These are phyloP conservation scores for Emmelina monodactyla DNA, from an alignment of 2,888 invertebrate genomes.

Conservation along the genomic window DNA sequence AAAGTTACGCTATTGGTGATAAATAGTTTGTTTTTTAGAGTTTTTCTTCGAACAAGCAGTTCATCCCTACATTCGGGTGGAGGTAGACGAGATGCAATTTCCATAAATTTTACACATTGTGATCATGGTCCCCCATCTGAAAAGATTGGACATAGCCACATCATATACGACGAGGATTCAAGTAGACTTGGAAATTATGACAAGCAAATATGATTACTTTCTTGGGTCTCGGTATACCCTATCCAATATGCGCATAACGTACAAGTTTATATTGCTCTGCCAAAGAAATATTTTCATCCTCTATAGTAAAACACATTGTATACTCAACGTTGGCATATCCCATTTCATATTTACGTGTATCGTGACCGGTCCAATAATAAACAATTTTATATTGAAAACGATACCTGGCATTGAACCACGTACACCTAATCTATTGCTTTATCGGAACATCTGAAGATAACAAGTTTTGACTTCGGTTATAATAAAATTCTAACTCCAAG, in stretches of 20 bases:
- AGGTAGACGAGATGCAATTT: slow-evolving; percentile 61
- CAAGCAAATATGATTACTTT: neutral
- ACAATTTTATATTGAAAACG: too few relatives aligned
- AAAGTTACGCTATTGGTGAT: too few relatives aligned
- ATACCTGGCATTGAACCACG: too few relatives aligned
- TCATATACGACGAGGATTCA: slow-evolving; percentile 20
- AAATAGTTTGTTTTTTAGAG: slow-evolving; percentile 20
- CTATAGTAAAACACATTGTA: neutral
- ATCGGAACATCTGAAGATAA: too few relatives aligned
- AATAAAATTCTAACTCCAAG: too few relatives aligned
- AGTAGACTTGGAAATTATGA: neutral
- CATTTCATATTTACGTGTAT: neutral
- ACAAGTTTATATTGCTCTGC: neutral
- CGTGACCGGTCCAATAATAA: slow-evolving; percentile 1
- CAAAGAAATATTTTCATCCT: neutral
- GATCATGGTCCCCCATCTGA: slow-evolving; percentile 49
- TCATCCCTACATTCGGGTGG: slow-evolving; percentile 39
- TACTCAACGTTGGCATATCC: neutral
- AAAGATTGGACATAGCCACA: slow-evolving; percentile 57
- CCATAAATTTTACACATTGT: slow-evolving; percentile 64
- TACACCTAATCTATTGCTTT: too few relatives aligned
- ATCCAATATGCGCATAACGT: slow-evolving; percentile 1
- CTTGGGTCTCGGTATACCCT: neutral
- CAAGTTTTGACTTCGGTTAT: too few relatives aligned
- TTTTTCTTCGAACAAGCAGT: slow-evolving; percentile 26